Evolutionary conservation across 2,797 vertebrate genomes (phyloP).

Genomic region (Cyprinella venusta): DNA sequence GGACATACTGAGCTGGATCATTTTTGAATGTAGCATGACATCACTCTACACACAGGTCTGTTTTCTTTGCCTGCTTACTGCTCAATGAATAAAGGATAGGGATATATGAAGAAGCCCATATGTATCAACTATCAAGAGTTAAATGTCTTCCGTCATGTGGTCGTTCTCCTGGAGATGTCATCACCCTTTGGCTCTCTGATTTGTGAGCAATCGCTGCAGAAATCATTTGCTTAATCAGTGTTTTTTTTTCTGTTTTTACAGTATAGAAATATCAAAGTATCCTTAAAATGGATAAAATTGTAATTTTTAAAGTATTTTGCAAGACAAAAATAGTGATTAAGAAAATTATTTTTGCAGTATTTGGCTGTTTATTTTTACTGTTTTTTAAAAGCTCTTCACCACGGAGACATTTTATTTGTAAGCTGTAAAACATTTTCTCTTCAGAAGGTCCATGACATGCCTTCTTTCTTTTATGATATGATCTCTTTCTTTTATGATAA

Average conservation of each 20-base stretch:
- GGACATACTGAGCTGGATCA: conserved; percentile 47
- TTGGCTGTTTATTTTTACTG: background rate
- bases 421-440: conserved; percentile 2
- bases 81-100: conserved; percentile 13
- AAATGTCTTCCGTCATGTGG: conserved; percentile 33
- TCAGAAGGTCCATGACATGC: conserved; percentile 32
- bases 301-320: background rate
- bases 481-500: conserved; percentile 56
- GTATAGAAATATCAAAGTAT: background rate
- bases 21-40: conserved; percentile 74
- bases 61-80: conserved; percentile 25
- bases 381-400: background rate
- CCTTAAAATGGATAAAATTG: background rate
- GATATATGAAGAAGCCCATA: conserved; percentile 10
- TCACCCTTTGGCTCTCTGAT: background rate
- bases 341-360: background rate
- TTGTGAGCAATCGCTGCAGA: conserved; percentile 11
- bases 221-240: background rate
- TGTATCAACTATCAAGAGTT: conserved; percentile 40
- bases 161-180: conserved; percentile 20
- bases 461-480: conserved; percentile 49
- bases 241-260: conserved; percentile 1
- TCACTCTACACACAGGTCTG: conserved; percentile 45
- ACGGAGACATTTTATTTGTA: conserved; percentile 24
- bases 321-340: conserved; percentile 7